A percentile compares a stretch with the other conserved stretches of the same genome.
These are phyloP conservation scores for Didymodactylos carnosus DNA, from an alignment of 2,888 invertebrate genomes.

Conservation along the genomic window DNA sequence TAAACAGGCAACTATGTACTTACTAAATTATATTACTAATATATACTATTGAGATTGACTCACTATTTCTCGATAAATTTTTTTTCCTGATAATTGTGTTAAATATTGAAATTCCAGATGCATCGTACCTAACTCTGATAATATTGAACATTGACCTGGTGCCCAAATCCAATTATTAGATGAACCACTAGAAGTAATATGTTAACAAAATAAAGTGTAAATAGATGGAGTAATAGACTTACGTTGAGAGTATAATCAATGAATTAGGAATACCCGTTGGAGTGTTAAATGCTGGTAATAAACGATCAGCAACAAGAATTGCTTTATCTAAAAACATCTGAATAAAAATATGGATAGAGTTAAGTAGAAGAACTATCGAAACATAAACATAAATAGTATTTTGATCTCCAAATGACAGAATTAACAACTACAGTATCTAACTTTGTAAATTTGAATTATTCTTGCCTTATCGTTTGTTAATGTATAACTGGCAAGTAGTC, in stretches of 20 bases:
- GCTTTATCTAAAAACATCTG: constrained; percentile 75
- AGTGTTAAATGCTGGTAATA: constrained; percentile 88
- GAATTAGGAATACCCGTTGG: constrained; percentile 87
- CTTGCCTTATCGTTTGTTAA: constrained; percentile 65
- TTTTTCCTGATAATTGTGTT: constrained; percentile 76
- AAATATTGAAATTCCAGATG: constrained; percentile 88
- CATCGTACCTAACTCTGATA: constrained; percentile 42
- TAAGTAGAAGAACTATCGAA: too few relatives aligned
- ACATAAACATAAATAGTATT: too few relatives aligned
- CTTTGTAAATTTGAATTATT: too few relatives aligned
- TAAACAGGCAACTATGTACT: constrained; percentile 17
- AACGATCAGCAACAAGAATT: constrained; percentile 65
- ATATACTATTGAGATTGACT: not conserved
- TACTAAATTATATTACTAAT: not conserved
- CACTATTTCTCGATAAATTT: constrained; percentile 63
- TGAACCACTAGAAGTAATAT: not conserved
- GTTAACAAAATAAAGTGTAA: not conserved
- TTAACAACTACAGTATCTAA: too few relatives aligned
- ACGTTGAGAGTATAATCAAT: constrained; percentile 71
- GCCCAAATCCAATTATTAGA: constrained; percentile 10
- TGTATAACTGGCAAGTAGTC: constrained; percentile 72
- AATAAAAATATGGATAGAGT: too few relatives aligned
- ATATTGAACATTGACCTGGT: constrained; percentile 3
- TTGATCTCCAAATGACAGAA: too few relatives aligned
- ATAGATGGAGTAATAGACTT: too few relatives aligned